Evolutionary conservation across 2,113 vertebrate genomes (phyloP).

Genomic region (Cyanistes caeruleus): DNA sequence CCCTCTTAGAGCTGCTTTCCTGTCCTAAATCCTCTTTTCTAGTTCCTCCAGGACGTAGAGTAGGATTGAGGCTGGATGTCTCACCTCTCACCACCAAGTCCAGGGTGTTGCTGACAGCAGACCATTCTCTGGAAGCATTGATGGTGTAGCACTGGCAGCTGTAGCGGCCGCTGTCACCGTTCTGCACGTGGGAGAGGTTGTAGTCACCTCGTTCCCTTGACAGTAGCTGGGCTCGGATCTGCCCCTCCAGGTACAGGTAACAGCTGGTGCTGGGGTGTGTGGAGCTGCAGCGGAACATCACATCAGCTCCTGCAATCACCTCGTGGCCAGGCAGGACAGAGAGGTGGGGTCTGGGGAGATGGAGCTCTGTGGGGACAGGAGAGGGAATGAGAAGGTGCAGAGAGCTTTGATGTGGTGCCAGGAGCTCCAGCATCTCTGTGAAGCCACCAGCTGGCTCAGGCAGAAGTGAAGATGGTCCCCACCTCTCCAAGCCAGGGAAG

Average conservation of each 20-base stretch:
- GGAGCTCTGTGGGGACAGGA: background rate
- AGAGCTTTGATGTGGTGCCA: background rate
- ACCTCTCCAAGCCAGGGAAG: background rate
- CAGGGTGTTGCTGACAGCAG: background rate
- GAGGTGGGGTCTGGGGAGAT: background rate
- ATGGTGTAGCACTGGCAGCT: background rate
- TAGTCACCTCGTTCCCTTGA: background rate
- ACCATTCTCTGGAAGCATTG: rapidly evolving
- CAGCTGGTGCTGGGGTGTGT: rapidly evolving
- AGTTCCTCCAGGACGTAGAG: background rate
- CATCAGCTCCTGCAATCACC: background rate
- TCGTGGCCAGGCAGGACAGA: background rate
- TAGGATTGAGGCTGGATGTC: background rate
- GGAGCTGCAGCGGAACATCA: background rate
- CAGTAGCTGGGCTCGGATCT: rapidly evolving
- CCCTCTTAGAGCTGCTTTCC: background rate
- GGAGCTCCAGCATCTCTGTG: background rate
- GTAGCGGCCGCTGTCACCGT: background rate
- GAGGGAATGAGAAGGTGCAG: background rate
- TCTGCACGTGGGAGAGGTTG: background rate
- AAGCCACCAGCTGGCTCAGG: background rate
- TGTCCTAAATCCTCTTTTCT: background rate
- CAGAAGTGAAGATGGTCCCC: background rate
- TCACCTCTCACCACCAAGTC: slow-evolving; percentile 38
- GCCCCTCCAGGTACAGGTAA: slow-evolving; percentile 12